Evolutionary conservation across 2,797 vertebrate species (phyloP), one percentile per base, ranked within the genome.

Genomic region (Takifugu ocellatus): DNA sequence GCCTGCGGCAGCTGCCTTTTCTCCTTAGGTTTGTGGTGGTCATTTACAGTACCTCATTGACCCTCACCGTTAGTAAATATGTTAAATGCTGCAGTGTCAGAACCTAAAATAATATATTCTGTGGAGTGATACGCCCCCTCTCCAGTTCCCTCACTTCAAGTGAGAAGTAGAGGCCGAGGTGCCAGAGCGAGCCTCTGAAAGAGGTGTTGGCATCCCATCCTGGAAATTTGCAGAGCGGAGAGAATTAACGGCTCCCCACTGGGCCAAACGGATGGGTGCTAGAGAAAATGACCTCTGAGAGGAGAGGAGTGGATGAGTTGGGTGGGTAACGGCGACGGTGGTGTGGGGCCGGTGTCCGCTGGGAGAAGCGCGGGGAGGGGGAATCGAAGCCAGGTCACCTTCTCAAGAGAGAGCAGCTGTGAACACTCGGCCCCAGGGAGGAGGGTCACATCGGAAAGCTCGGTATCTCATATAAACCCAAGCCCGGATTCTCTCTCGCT

Each of bases 331-430:
- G 24, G 57, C 26, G 24, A 53, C 10, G 9, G 27, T 14, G 43
- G 4, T 15, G 47, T 29, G 47, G 47, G 17, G 17, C 1, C 9
- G 45, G 7, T 25, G 49, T 75, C 84, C 78, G 9, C 49, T 59
- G 83, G 84, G 86, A 83, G 68, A 72, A 56, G 63, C 59, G 51
- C 60, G 53, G 73, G 72, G 78, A 75, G 69, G 72, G 74, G 70
- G 70, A 84, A 77, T 72, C 84, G 77, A 74, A 76, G 78, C 67
- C 74, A 74, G 82, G 85, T 88, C 86, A 89, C 84, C 81, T 89
- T 89, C 84, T 87, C 84, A 67, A 63, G 70, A 86, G 87, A 83
- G 81, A 84, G 79, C 82, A 86, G 86, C 88, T 85, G 86, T 77
- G 83, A 88, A 82, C 75, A 85, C 74, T 73, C 68, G 62, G 70